These are phyloP conservation scores for Sminthurinus aureus DNA, from an alignment of 2,888 invertebrate species.

Conservation along the genomic window DNA sequence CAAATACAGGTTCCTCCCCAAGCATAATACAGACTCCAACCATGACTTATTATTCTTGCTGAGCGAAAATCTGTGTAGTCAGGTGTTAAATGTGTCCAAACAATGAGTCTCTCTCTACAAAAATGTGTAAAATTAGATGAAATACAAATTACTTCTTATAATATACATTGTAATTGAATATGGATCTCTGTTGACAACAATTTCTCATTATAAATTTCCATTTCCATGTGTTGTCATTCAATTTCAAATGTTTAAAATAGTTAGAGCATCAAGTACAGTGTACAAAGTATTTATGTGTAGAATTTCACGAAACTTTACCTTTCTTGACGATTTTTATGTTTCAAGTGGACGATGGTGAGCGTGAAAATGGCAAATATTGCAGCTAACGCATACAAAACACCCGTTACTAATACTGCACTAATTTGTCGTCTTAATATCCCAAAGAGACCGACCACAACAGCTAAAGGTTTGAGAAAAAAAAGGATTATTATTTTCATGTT, in stretches of 20 bases:
- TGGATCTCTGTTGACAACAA: conserved; percentile 53
- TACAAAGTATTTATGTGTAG: too few relatives aligned
- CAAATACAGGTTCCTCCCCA: conserved; percentile 88
- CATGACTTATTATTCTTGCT: conserved; percentile 77
- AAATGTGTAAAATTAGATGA: too few relatives aligned
- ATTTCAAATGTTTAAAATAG: too few relatives aligned
- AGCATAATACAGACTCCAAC: conserved; percentile 83
- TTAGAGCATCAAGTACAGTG: too few relatives aligned
- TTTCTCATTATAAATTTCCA: too few relatives aligned
- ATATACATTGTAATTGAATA: too few relatives aligned
- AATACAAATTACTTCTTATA: too few relatives aligned
- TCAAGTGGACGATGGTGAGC: conserved; percentile 90
- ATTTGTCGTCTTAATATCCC: conserved; percentile 91
- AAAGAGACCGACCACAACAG: conserved; percentile 86
- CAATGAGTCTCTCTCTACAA: too few relatives aligned
- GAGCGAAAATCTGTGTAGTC: conserved; percentile 60
- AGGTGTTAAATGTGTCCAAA: conserved; percentile 57
- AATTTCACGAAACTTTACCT: conserved; percentile 44
- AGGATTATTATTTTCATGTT: too few relatives aligned
- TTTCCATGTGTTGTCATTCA: too few relatives aligned
- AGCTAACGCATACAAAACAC: conserved; percentile 91
- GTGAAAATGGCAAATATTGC: conserved; percentile 91
- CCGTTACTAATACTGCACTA: conserved; percentile 90
- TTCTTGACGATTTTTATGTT: conserved; percentile 74
- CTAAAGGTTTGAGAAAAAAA: too few relatives aligned